Evolutionary conservation across 2,113 vertebrate species (phyloP).

Genomic region (Periophthalmus modestus): DNA sequence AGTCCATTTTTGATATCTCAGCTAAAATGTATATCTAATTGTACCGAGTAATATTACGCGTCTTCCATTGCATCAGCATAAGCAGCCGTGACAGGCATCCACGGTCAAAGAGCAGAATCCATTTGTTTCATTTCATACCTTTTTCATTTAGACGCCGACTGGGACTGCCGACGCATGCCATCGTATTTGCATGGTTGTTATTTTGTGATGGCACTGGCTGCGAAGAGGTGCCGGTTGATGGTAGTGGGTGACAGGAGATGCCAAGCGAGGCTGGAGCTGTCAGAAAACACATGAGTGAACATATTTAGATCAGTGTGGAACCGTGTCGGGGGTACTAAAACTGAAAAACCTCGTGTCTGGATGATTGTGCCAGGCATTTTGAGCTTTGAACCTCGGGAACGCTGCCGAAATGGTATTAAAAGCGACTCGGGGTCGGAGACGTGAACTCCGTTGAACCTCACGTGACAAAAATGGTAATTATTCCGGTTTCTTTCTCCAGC

Average conservation of each 20-base stretch:
- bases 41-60: not conserved
- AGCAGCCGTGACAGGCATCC: constrained; percentile 47
- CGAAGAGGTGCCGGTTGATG: not conserved
- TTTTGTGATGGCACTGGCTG: constrained; percentile 37
- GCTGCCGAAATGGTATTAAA: constrained; percentile 58
- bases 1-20: not conserved
- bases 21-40: not conserved
- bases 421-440: constrained; percentile 56
- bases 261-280: constrained; percentile 8
- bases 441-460: constrained; percentile 41
- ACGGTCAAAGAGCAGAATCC: constrained; percentile 63
- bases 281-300: constrained; percentile 39
- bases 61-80: not conserved
- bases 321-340: constrained; percentile 67
- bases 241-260: not conserved
- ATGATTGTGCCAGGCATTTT: constrained; percentile 60
- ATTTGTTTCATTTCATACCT: constrained; percentile 78
- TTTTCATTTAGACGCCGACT: constrained; percentile 56
- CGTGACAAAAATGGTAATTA: constrained; percentile 58
- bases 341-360: constrained; percentile 53
- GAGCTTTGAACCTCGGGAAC: constrained; percentile 50
- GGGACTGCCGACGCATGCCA: constrained; percentile 59
- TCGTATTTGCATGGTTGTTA: constrained; percentile 56
- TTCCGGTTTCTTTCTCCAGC: constrained; percentile 1
- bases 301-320: constrained; percentile 69